Percentiles rank a stretch among this genome's conserved stretches.
These are phyloP conservation scores for Eledona agricola DNA, from an alignment of 2,888 invertebrate genomes.

Conservation along the genomic window DNA sequence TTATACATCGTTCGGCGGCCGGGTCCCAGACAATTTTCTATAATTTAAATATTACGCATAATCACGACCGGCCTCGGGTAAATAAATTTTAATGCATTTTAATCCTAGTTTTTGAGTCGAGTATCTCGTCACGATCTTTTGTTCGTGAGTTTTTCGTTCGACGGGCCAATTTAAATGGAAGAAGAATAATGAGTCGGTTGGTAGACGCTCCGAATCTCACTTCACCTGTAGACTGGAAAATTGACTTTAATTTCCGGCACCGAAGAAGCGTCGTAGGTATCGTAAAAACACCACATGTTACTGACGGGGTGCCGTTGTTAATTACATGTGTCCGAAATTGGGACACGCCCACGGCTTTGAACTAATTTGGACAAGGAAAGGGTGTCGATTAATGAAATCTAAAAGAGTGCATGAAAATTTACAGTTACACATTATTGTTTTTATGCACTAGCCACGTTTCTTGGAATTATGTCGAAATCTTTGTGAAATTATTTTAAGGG, in stretches of 20 bases:
- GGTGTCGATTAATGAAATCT: no score
- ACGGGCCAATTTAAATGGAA: constrained; percentile 24
- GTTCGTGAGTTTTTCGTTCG: constrained; percentile 5
- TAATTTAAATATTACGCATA: constrained; percentile 23
- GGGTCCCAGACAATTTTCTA: constrained; percentile 13
- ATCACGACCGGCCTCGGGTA: constrained; percentile 12
- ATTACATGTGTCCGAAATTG: no score
- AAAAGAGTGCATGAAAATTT: no score
- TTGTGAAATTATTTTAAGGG: no score
- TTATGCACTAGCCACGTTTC: no score
- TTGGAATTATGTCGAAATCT: no score
- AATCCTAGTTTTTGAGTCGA: constrained; percentile 12
- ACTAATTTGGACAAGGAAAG: no score
- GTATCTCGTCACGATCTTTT: constrained; percentile 6
- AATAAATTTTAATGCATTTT: constrained; percentile 20
- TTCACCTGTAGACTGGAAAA: constrained; percentile 26
- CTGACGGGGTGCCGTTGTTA: no score
- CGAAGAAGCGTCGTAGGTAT: constrained; percentile 1
- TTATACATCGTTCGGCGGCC: constrained; percentile 11
- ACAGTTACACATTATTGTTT: no score
- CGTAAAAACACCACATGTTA: constrained; percentile 4
- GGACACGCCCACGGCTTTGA: no score
- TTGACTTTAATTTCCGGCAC: constrained; percentile 24
- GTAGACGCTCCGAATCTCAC: constrained; percentile 20
- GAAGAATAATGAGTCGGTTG: constrained; percentile 23